These are phyloP conservation scores for Cariama cristata DNA, from an alignment of 2,113 vertebrate genomes.

Conservation along the genomic window DNA sequence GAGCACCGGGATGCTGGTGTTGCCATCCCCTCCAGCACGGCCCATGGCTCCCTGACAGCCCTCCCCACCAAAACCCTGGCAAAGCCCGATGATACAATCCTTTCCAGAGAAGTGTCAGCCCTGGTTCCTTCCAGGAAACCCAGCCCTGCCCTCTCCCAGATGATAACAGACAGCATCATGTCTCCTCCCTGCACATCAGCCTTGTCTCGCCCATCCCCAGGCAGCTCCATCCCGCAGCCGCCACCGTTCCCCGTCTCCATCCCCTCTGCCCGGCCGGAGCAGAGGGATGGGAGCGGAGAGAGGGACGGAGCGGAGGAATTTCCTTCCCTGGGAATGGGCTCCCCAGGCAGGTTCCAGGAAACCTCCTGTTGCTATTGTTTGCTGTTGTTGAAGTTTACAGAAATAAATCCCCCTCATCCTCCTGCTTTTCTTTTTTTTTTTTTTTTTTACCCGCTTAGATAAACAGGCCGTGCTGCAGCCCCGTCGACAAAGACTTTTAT, in stretches of 20 bases:
- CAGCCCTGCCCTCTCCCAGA: neutral
- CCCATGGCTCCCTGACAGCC: neutral
- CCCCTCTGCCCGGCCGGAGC: neutral
- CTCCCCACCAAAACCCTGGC: neutral
- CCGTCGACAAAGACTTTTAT: neutral
- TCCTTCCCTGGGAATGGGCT: slow-evolving; percentile 52
- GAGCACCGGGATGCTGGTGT: fast-evolving
- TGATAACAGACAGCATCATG: neutral
- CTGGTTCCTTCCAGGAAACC: slow-evolving; percentile 5
- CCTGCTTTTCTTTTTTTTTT: neutral
- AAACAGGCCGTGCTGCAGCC: neutral
- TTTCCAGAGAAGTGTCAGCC: neutral
- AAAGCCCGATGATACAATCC: neutral
- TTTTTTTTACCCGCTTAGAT: neutral
- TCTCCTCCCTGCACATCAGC: neutral
- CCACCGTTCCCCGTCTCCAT: neutral
- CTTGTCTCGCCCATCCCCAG: fast-evolving
- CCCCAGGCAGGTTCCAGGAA: slow-evolving; percentile 15
- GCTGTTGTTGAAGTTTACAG: neutral
- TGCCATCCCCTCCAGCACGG: neutral
- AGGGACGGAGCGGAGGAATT: neutral
- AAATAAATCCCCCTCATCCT: neutral
- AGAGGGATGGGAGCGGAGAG: neutral
- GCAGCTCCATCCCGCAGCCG: neutral
- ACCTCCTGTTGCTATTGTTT: slow-evolving; percentile 59